Percentiles rank a stretch among this genome's conserved stretches.
Conservation (phyloP, 2,113 vertebrate species). For the Muntiacus muntjak region DNA sequence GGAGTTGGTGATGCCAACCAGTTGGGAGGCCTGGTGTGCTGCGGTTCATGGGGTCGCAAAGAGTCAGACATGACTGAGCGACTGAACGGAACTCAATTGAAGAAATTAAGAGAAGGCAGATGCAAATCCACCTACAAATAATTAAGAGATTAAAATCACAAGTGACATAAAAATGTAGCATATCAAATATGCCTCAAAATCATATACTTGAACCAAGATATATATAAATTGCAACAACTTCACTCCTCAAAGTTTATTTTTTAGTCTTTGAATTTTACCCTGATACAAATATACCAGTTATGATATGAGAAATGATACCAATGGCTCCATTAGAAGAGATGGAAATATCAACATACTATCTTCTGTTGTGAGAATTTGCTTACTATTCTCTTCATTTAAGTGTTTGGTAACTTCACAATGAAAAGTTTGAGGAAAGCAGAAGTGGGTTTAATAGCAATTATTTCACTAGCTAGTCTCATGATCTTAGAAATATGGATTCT, state of each 20-base stretch:
- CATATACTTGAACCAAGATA: not conserved
- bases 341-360: not conserved
- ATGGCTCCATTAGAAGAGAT: not conserved
- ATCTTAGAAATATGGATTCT: not conserved
- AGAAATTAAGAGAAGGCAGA: not conserved
- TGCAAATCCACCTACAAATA: not conserved
- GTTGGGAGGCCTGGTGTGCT: not conserved
- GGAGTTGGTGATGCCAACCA: not conserved
- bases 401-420: not conserved
- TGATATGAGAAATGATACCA: not conserved
- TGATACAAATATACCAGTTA: not conserved
- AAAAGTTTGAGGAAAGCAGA: not conserved
- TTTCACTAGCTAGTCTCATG: not conserved
- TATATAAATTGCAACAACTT: not conserved
- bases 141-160: not conserved
- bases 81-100: not conserved
- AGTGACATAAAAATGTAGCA: not conserved
- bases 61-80: not conserved
- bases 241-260: not conserved
- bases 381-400: not conserved
- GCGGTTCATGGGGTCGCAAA: fast-evolving
- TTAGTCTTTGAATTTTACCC: not conserved
- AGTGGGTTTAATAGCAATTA: not conserved
- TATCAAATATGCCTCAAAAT: not conserved
- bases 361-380: not conserved